A percentile compares a stretch with the other conserved stretches of the same genome.
These are phyloP conservation scores for Taeniopygia guttata DNA, from an alignment of 2,797 vertebrate genomes.

Conservation along the genomic window DNA sequence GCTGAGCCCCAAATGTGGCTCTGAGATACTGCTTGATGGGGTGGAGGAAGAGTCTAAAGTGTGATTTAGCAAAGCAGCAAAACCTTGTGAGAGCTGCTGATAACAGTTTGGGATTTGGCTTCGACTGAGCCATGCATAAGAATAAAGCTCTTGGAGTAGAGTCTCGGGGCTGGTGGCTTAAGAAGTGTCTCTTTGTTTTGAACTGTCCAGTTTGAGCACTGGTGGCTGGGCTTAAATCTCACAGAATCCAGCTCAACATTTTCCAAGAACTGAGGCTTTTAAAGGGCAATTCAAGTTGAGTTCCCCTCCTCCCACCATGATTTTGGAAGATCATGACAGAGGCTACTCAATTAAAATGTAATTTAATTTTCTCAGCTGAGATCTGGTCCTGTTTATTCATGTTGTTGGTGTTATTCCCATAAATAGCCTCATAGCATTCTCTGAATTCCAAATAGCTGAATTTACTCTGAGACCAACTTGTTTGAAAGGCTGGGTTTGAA, in stretches of 20 bases:
- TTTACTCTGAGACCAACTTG: not conserved
- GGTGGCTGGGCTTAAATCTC: not conserved
- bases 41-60: not conserved
- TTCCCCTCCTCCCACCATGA: rapidly evolving
- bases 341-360: not conserved
- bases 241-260: not conserved
- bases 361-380: not conserved
- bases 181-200: not conserved
- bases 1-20: not conserved
- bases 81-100: not conserved
- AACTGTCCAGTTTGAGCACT: not conserved
- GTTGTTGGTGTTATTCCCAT: not conserved
- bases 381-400: not conserved
- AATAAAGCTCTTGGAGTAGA: not conserved
- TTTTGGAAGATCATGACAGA: not conserved
- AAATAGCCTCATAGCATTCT: not conserved
- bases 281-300: not conserved
- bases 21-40: not conserved
- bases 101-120: not conserved
- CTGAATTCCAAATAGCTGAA: not conserved
- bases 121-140: not conserved
- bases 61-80: not conserved
- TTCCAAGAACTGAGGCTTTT: not conserved
- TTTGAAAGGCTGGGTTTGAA: not conserved
- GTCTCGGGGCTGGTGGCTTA: not conserved